A percentile compares a stretch with the other conserved stretches of the same genome.
phyloP scores from a whole-genome alignment of 2,888 invertebrate genomes.

The Rhyacophila evoluta region DNA sequence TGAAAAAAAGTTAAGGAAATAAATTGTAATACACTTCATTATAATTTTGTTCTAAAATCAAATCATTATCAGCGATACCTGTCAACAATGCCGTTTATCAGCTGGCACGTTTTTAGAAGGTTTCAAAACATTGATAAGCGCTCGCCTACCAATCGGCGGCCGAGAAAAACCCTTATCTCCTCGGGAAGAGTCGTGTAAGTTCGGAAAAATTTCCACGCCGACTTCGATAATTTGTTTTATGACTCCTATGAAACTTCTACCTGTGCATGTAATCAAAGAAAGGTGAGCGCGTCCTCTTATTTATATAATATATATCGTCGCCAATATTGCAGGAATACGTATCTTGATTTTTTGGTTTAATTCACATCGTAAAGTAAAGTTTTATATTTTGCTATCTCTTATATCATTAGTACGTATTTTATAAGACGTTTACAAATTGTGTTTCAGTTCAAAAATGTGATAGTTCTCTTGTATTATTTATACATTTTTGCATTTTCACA shows the following conservation, averaged over 20 bases:
- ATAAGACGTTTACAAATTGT: too few relatives aligned
- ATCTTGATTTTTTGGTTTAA: too few relatives aligned
- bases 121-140: slow-evolving; percentile 16
- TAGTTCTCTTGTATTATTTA: too few relatives aligned
- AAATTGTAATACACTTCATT: too few relatives aligned
- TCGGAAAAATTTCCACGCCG: background rate
- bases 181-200: background rate
- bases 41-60: background rate
- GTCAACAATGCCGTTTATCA: background rate
- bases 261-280: background rate
- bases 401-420: too few relatives aligned
- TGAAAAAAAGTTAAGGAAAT: too few relatives aligned
- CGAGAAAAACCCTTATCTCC: background rate
- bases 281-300: background rate
- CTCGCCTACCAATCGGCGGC: background rate
- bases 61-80: background rate
- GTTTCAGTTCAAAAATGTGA: too few relatives aligned
- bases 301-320: too few relatives aligned
- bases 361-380: too few relatives aligned
- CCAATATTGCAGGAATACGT: too few relatives aligned
- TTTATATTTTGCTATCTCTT: too few relatives aligned
- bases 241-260: background rate
- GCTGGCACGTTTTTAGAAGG: slow-evolving; percentile 9
- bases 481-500: too few relatives aligned
- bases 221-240: slow-evolving; percentile 8